Percentiles rank a stretch among this genome's conserved stretches.
phyloP scores from a whole-genome alignment of 2,888 invertebrate genomes.

The Scelioninae gen. 2 region DNA sequence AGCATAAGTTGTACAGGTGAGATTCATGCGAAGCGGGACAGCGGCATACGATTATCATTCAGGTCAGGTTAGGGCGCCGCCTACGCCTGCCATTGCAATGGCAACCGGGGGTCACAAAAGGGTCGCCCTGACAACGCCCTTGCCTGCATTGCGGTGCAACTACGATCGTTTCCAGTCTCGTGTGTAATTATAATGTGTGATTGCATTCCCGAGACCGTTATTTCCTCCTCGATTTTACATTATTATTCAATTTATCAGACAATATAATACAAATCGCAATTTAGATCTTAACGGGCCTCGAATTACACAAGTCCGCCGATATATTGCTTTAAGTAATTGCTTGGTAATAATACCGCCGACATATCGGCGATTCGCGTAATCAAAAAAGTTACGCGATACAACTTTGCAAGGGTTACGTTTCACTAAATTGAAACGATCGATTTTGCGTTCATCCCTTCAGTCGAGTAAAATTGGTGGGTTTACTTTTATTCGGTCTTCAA shows the following conservation, averaged over 20 bases:
- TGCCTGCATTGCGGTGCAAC: slow-evolving; percentile 73
- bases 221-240: slow-evolving; percentile 44
- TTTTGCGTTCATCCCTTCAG: too few relatives aligned
- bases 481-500: too few relatives aligned
- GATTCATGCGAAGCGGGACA: slow-evolving; percentile 52
- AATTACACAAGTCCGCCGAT: slow-evolving; percentile 2
- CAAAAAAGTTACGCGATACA: neutral
- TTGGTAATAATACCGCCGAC: neutral
- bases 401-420: neutral
- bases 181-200: slow-evolving; percentile 58
- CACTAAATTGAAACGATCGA: too few relatives aligned
- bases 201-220: slow-evolving; percentile 49
- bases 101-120: slow-evolving; percentile 67
- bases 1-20: slow-evolving; percentile 39
- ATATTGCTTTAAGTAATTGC: slow-evolving; percentile 20
- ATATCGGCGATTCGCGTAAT: neutral
- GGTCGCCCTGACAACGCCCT: slow-evolving; percentile 75
- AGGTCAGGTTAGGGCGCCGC: slow-evolving; percentile 61
- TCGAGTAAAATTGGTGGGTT: too few relatives aligned
- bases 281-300: slow-evolving; percentile 40
- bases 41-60: slow-evolving; percentile 59
- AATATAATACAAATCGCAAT: slow-evolving; percentile 37
- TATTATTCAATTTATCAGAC: slow-evolving; percentile 51
- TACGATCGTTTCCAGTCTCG: slow-evolving; percentile 61
- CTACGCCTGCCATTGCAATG: slow-evolving; percentile 57